Conservation (phyloP, 92 coral and sea anemone genomes). For the Nematostella vectensis region DNA sequence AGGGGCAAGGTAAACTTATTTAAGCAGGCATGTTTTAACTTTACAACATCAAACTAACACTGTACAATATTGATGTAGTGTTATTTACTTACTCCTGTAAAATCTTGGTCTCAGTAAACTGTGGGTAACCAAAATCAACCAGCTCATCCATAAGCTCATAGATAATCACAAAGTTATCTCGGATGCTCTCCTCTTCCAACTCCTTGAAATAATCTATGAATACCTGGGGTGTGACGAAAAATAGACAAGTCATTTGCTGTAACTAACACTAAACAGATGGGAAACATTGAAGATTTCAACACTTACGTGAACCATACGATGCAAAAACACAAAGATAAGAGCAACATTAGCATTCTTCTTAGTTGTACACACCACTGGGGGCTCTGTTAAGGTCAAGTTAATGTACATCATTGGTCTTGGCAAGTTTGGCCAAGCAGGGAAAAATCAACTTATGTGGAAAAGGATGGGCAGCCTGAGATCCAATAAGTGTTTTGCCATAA, state of each 20-base stretch:
- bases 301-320: conserved; percentile 90
- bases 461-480: too few relatives aligned
- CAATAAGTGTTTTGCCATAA: too few relatives aligned
- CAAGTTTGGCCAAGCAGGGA: too few relatives aligned
- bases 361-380: conserved; percentile 69
- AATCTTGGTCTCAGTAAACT: conserved; percentile 97
- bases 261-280: background rate
- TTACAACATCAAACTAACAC: too few relatives aligned
- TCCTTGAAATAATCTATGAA: conserved; percentile 92
- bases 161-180: conserved; percentile 96
- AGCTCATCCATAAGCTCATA: conserved; percentile 97
- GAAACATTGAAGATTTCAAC: too few relatives aligned
- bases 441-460: too few relatives aligned
- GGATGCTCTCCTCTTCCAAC: conserved; percentile 94
- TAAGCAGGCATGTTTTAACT: too few relatives aligned
- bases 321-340: conserved; percentile 84
- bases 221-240: conserved; percentile 34
- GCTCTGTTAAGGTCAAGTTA: background rate
- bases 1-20: too few relatives aligned
- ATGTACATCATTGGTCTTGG: too few relatives aligned
- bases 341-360: conserved; percentile 99
- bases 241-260: background rate
- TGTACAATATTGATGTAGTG: too few relatives aligned
- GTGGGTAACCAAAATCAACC: conserved; percentile 98
- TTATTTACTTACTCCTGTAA: conserved; percentile 82